Evolutionary conservation across 2,797 vertebrate genomes (phyloP).

Genomic region (Petrocephalus sullivani): DNA sequence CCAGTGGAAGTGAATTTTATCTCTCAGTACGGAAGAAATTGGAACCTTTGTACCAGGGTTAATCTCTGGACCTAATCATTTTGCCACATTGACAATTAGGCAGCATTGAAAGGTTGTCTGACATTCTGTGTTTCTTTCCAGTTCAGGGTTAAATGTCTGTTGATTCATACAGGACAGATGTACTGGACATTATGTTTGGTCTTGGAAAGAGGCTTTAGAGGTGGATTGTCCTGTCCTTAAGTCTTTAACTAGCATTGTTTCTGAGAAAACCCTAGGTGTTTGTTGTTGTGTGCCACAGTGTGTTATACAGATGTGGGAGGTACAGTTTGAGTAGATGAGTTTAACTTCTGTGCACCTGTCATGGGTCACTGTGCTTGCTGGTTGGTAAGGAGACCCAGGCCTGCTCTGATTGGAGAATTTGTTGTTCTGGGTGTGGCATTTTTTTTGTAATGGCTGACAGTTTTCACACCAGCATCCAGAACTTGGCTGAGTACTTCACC

Average conservation of each 20-base stretch:
- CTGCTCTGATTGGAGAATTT: not conserved
- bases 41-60: not conserved
- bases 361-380: not conserved
- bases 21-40: not conserved
- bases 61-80: conserved; percentile 26
- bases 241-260: not conserved
- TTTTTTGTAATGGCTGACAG: not conserved
- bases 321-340: not conserved
- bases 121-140: not conserved
- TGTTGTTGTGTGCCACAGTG: not conserved
- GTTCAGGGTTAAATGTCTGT: not conserved
- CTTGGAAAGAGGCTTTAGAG: not conserved
- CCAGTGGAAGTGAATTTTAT: conserved; percentile 1
- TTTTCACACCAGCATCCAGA: not conserved
- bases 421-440: not conserved
- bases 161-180: not conserved
- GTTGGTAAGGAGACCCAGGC: not conserved
- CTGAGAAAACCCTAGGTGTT: not conserved
- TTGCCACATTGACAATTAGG: not conserved
- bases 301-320: not conserved
- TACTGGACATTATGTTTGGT: not conserved
- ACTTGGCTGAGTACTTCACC: not conserved
- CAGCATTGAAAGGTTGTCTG: not conserved
- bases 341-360: not conserved
- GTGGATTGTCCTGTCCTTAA: not conserved